Evolutionary conservation across 2,888 invertebrate genomes (phyloP).

Genomic region (Caenorhabditis doughertyi): DNA sequence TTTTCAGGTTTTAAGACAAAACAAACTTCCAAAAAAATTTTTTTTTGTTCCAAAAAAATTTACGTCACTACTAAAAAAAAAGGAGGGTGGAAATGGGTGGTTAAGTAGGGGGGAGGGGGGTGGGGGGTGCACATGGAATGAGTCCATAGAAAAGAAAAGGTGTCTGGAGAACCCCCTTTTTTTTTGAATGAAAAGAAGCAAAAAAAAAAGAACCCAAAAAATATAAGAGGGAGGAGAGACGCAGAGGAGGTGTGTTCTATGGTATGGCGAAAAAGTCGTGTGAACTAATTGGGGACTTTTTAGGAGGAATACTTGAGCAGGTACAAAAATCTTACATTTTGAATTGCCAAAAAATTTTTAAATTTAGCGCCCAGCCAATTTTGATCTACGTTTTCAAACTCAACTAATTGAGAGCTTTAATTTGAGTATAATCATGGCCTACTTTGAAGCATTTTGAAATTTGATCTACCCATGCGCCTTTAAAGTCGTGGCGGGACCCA

Average conservation of each 20-base stretch:
- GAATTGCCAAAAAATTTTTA: no score
- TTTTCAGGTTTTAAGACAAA: neutral
- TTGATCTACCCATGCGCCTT: no score
- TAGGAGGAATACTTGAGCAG: neutral
- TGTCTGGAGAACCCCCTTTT: slow-evolving; percentile 23
- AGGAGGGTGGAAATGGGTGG: slow-evolving; percentile 9
- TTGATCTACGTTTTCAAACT: no score
- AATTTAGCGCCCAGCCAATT: no score
- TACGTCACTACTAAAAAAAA: neutral
- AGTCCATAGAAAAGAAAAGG: neutral
- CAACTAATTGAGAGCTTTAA: no score
- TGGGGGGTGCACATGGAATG: neutral
- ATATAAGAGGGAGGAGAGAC: neutral
- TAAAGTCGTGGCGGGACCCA: no score
- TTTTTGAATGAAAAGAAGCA: neutral
- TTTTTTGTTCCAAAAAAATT: neutral
- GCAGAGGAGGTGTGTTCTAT: neutral
- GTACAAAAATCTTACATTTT: no score
- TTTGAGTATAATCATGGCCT: no score
- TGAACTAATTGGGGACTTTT: neutral
- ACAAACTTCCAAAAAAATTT: neutral
- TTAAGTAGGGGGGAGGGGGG: slow-evolving; percentile 14
- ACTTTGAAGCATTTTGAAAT: no score
- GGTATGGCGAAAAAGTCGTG: slow-evolving; percentile 1
- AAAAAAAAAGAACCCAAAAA: neutral